Evolutionary conservation across 2,113 vertebrate genomes (phyloP).

Genomic region (Microcebus ravelobensis): DNA sequence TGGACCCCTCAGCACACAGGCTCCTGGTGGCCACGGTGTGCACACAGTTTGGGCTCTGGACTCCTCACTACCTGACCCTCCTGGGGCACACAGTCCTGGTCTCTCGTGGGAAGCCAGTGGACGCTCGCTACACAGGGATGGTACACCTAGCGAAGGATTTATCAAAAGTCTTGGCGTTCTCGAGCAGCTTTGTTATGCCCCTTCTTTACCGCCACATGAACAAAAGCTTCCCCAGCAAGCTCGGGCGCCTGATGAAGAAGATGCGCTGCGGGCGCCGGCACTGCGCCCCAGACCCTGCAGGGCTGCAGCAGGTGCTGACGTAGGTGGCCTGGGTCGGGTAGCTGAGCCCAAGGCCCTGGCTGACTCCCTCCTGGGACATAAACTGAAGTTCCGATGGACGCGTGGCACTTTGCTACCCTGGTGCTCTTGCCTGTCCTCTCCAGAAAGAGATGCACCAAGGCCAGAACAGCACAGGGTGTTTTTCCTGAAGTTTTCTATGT

Average conservation of each 20-base stretch:
- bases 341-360: constrained; percentile 47
- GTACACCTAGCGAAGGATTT: constrained; percentile 89
- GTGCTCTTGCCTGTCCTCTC: not conserved
- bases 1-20: constrained; percentile 94
- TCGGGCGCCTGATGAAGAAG: constrained; percentile 88
- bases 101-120: constrained; percentile 79
- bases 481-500: constrained; percentile 58
- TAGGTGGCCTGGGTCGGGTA: constrained; percentile 48
- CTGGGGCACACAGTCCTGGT: constrained; percentile 90
- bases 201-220: constrained; percentile 95
- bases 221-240: constrained; percentile 93
- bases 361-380: not conserved
- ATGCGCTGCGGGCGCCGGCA: constrained; percentile 88
- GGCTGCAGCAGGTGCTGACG: constrained; percentile 92
- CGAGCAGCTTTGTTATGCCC: constrained; percentile 94
- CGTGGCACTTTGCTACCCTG: constrained; percentile 76
- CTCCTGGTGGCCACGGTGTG: constrained; percentile 94
- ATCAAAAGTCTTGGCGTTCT: constrained; percentile 93
- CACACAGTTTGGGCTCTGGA: constrained; percentile 95
- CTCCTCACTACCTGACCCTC: constrained; percentile 93
- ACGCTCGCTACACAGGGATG: constrained; percentile 80
- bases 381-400: constrained; percentile 62
- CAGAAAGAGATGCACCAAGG: constrained; percentile 45
- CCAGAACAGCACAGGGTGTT: not conserved
- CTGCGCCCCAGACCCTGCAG: constrained; percentile 89